Base-by-base conservation (phyloP, 2,888 invertebrate genomes). In the Myathropa florea region DNA sequence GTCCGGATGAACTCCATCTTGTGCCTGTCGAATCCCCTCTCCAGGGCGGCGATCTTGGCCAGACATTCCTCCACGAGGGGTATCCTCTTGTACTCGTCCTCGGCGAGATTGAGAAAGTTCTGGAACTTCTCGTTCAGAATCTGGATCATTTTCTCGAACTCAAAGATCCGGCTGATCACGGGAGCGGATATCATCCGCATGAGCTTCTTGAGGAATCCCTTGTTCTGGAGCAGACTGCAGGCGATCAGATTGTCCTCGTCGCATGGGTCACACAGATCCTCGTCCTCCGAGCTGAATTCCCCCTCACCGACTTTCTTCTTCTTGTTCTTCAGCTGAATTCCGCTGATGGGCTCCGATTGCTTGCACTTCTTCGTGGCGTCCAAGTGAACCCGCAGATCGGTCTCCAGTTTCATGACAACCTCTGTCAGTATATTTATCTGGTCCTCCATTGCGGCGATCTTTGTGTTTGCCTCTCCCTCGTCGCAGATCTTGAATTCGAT, bases 181-280 rank as follows among this genome's bases (percentile, higher is more conserved):
- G 92, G 92, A 1, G 88, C 70, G 3, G 90, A 89, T 14, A 92
- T 89, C 28, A 89, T 89, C 0, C 91, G 88, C 88, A 92, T 71
- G 2, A 92, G 81, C 26, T 91, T 92, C 79, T 90, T 90, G 64
- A 92, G 84, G 28, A 92, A 92, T 55, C 89, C 89, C 30, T 87
- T 77, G 68, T 92, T 91, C 59, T 89, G 88, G 0, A 92, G 72
- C 18, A 92, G 88, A 7, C 89, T 88, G 60, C 92, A 92, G 10
- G 91, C 91, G 3, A 91, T 89, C 10, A 90, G 89, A 39, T 91
- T 90, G 12, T 90, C 89, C 46, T 90, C 90, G 68, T 92, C 91
- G 30, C 91, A 91, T 0, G 89, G 83, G 9, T 89, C 89, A 77
- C 91, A 92, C 0, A 91, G 89, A 73, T 92, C 91, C 68, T 92